These are phyloP conservation scores for Ctenodactylus gundi DNA, from an alignment of 2,113 vertebrate species.

Conservation along the genomic window DNA sequence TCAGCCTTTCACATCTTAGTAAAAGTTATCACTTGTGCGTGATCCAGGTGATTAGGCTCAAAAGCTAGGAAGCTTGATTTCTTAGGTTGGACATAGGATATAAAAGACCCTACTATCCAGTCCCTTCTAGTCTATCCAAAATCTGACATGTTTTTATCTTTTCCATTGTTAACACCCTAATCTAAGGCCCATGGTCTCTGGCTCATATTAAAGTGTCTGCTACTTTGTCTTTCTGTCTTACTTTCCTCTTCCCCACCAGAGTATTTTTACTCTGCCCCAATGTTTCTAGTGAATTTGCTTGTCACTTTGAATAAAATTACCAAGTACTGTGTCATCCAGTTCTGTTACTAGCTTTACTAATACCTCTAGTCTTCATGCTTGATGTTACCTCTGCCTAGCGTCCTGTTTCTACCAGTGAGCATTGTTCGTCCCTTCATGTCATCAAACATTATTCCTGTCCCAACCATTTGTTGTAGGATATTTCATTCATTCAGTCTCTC, in stretches of 20 bases:
- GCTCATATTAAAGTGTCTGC: not conserved
- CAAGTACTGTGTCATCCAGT: not conserved
- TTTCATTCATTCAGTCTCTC: not conserved
- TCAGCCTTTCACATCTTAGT: not conserved
- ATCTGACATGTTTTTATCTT: not conserved
- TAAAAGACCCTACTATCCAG: not conserved
- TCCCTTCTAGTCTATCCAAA: not conserved
- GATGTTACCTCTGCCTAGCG: not conserved
- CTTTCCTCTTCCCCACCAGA: not conserved
- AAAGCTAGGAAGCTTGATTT: not conserved
- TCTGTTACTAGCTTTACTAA: no score
- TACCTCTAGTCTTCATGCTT: not conserved
- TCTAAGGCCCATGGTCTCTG: not conserved
- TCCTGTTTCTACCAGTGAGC: not conserved
- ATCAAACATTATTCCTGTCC: not conserved
- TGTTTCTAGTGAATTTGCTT: not conserved
- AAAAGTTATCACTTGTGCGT: not conserved
- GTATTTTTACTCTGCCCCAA: not conserved
- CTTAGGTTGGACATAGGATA: no score
- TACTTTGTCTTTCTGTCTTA: not conserved
- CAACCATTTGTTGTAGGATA: not conserved
- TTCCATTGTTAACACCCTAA: not conserved
- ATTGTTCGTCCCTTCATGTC: not conserved
- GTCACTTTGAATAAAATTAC: slow-evolving; percentile 24
- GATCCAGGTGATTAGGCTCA: not conserved